These are phyloP conservation scores for Rhagonycha fulva DNA, from an alignment of 2,888 invertebrate genomes.

Conservation along the genomic window DNA sequence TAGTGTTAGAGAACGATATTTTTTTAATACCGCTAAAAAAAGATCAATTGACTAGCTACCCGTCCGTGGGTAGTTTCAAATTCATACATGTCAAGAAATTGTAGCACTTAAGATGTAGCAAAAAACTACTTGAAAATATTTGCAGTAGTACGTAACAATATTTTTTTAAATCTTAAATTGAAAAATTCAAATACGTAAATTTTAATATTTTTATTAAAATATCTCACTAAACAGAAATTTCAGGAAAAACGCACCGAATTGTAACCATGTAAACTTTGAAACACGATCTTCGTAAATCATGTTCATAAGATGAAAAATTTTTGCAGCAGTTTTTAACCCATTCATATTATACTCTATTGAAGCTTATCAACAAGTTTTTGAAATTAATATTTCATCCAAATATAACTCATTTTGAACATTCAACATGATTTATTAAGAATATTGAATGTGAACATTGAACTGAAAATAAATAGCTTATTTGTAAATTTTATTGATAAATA, in stretches of 20 bases:
- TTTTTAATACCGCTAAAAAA: too few species aligned
- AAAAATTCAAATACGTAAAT: too few species aligned
- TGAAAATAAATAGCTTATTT: not conserved
- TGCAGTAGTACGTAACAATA: too few species aligned
- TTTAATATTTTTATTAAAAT: too few species aligned
- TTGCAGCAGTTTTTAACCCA: not conserved
- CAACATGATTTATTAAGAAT: not conserved
- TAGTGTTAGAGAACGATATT: too few species aligned
- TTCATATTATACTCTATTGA: not conserved
- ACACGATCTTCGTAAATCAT: not conserved
- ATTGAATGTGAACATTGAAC: not conserved
- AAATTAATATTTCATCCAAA: not conserved
- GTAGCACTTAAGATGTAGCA: too few species aligned
- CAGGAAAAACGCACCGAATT: not conserved
- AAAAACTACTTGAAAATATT: too few species aligned
- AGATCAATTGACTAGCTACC: too few species aligned
- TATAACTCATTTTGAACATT: not conserved
- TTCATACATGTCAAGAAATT: too few species aligned
- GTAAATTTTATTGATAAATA: not conserved
- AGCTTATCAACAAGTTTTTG: not conserved
- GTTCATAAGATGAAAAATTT: not conserved
- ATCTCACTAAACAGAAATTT: not conserved
- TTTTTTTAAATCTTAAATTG: too few species aligned
- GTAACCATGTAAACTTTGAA: not conserved
- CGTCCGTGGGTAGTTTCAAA: too few species aligned